Evolutionary conservation across 2,113 vertebrate genomes (phyloP), one percentile per base, ranked within the genome.

Genomic region (Delphinus delphis): DNA sequence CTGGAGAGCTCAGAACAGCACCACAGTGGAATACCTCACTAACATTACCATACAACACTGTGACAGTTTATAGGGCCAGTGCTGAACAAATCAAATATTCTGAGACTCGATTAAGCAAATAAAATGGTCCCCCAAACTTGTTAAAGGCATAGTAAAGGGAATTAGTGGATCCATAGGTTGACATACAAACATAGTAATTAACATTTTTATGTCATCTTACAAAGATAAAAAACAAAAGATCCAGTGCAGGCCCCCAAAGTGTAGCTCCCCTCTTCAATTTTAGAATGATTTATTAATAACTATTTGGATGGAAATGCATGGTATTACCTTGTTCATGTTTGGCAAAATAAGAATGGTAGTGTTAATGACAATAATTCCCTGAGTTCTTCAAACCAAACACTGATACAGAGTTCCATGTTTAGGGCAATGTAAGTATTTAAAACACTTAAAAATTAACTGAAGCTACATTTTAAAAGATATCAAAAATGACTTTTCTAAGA

Each of bases 41-140:
- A 93, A 87, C 0, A 60, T 18, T 25, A 33, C 62, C 79, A 87
- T 85, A 81, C 89, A 97, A 60, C 79, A 95, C 55, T 73, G 95
- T 95, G 93, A 91, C 83, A 97, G 73, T 58, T 88, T 92, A 70
- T 33, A 84, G 68, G 60, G 44, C 94, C n/a, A 81, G 62, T n/a
- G 53, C 28, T 82, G 14, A 95, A 93, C 95, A 98, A 97, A 97
- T 97, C 92, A 98, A 97, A 92, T 90, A 90, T 76, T 82, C 33
- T 2, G 6, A 83, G 79, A 36, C 38, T 93, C 47, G 11, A 53
- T 81, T 88, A 92, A 50, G 79, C 98, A 98, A 97, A 93, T 71
- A 23, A 76, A 94, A 82, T 63, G 41, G n/a, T 31, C 9, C 14
- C 5, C 8, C 67, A 96, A 55, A 33, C 58, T 63, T 44, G 20